Evolutionary conservation across 2,888 invertebrate genomes (phyloP), one percentile per base, ranked within the genome.

Genomic region (Apotomis betuletana): DNA sequence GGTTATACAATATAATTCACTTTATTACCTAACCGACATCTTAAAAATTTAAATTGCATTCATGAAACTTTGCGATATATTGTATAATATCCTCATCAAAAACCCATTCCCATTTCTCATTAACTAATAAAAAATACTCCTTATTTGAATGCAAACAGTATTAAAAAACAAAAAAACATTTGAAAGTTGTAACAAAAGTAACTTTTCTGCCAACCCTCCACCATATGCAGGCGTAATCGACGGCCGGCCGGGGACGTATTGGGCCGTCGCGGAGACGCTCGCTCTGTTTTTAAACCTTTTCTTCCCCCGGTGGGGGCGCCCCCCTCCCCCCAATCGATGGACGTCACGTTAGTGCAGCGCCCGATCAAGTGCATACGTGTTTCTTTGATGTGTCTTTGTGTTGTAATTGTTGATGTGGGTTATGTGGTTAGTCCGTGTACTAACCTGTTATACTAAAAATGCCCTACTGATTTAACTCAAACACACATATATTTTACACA

Each of bases 331-430:
- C 90, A 91, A 92, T 91, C 91, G 92, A 92, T 91, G 91, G 89
- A 76, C 91, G 87, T 91, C 91, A 91, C 88, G 88, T 90, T 86
- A 87, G 86, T 85, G 86, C 89, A 87, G 82, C 84, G 84, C 83
- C 88, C 90, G 90, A 90, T 91, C 90, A 90, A 91, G 89, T 91
- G 91, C 91, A 91, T 90, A 90, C 88, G 89, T 87, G 89, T 87
- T 87, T 87, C 90, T 91, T 90, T 90, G 90, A 90, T 87, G 86
- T 86, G 87, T 90, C 88, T 87, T 86, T 87, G 87, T 87, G 81
- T 75, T 75, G 78, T 65, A 65, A 76, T 75, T 61, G 74, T 76
- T 69, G 73, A 74, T 58, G 63, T 78, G 78, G 77, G 78, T 83
- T 80, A 82, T 80, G 79, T 81, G 78, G 77, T 77, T 58, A 51